Evolutionary conservation across 2,888 invertebrate genomes (phyloP).

Genomic region (Dioctria rufipes): DNA sequence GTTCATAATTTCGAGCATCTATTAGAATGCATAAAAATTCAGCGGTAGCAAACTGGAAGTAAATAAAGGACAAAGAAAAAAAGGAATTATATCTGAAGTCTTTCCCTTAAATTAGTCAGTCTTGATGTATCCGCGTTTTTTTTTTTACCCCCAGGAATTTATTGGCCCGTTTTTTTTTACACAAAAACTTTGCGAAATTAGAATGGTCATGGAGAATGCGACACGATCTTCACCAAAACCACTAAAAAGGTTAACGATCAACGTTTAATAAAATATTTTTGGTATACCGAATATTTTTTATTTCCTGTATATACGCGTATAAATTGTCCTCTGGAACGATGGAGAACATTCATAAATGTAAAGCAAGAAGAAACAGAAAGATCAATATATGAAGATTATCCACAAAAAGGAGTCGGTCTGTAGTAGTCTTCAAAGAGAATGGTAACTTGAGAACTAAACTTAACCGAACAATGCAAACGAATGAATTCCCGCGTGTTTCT

Average conservation of each 20-base stretch:
- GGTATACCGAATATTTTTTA: slow-evolving; percentile 9
- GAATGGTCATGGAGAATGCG: no score
- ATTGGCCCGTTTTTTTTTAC: no score
- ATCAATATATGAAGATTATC: slow-evolving; percentile 40
- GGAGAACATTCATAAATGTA: slow-evolving; percentile 10
- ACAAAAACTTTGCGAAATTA: no score
- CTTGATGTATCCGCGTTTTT: no score
- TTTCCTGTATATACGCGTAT: neutral
- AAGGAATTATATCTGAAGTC: no score
- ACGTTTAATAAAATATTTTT: slow-evolving; percentile 32
- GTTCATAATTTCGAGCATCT: no score
- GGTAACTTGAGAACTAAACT: neutral
- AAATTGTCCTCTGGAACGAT: slow-evolving; percentile 25
- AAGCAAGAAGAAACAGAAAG: slow-evolving; percentile 16
- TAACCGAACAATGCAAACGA: slow-evolving; percentile 18
- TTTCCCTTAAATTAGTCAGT: no score
- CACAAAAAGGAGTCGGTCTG: slow-evolving; percentile 38
- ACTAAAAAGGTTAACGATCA: slow-evolving; percentile 4
- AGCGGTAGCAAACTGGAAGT: no score
- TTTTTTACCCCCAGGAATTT: no score
- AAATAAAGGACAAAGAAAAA: no score
- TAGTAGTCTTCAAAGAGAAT: neutral
- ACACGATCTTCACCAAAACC: no score
- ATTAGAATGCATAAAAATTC: no score
- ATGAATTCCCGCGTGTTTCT: slow-evolving; percentile 4